These are phyloP conservation scores for Euschistus heros DNA, from an alignment of 1,140 invertebrate species.

Conservation along the genomic window DNA sequence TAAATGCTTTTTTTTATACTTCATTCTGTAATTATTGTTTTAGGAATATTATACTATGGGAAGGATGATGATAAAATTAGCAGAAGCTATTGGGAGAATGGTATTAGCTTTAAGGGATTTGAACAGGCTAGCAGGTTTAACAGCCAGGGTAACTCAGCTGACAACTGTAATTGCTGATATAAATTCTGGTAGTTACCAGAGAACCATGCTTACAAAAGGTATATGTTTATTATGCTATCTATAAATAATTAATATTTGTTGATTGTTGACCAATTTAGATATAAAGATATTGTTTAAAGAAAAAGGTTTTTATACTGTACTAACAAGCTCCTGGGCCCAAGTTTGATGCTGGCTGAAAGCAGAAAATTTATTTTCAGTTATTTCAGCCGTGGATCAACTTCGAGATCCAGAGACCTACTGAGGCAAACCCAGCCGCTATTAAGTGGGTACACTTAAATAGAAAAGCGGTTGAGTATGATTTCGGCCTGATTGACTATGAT, in stretches of 20 bases:
- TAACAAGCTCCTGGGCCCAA: too few species aligned
- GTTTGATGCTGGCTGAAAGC: too few species aligned
- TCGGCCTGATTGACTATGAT: too few species aligned
- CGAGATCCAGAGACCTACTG: too few species aligned
- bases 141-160: conserved; percentile 83
- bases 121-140: conserved; percentile 87
- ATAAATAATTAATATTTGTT: background rate
- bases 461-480: too few species aligned
- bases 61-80: conserved; percentile 91
- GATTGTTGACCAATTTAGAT: too few species aligned
- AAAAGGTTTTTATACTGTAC: too few species aligned
- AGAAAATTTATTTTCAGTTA: too few species aligned
- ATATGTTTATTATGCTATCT: background rate
- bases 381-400: too few species aligned
- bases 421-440: too few species aligned
- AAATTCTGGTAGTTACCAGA: conserved; percentile 71
- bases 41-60: conserved; percentile 89
- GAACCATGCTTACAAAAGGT: conserved; percentile 62
- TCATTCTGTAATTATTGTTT: background rate
- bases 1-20: background rate
- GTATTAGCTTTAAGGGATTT: conserved; percentile 89
- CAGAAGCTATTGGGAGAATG: conserved; percentile 89
- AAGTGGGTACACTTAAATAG: too few species aligned
- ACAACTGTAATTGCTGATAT: conserved; percentile 75
- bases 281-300: too few species aligned